A percentile compares a stretch with the other conserved stretches of the same genome.
These are phyloP conservation scores for Melanotaenia boesemani DNA, from an alignment of 2,797 vertebrate species.

Conservation along the genomic window DNA sequence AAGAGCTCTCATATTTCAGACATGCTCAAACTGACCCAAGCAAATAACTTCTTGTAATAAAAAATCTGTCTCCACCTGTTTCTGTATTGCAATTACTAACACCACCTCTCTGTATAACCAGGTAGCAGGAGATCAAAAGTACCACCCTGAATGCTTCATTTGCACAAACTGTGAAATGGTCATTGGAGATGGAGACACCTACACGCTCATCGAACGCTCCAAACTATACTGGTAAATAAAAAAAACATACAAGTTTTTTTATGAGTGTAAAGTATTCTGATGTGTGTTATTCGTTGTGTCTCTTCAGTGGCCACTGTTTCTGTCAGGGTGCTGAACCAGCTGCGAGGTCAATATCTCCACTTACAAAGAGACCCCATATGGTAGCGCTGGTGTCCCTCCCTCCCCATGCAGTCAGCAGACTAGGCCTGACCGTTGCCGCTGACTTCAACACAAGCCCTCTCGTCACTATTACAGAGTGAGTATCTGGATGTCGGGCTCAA, in stretches of 20 bases:
- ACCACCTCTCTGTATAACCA: slow-evolving; percentile 51
- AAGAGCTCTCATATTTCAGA: not conserved
- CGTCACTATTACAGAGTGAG: slow-evolving; percentile 91
- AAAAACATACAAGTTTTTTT: not conserved
- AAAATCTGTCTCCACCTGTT: not conserved
- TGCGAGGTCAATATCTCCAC: slow-evolving; percentile 76
- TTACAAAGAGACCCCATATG: slow-evolving; percentile 88
- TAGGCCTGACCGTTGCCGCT: slow-evolving; percentile 87
- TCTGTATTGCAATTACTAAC: slow-evolving; percentile 10
- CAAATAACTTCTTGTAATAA: not conserved
- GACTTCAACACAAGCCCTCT: slow-evolving; percentile 70
- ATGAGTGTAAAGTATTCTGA: not conserved
- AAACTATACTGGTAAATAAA: slow-evolving; percentile 87
- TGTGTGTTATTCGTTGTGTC: not conserved
- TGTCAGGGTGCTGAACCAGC: slow-evolving; percentile 85
- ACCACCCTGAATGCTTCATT: slow-evolving; percentile 96
- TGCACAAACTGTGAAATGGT: slow-evolving; percentile 89
- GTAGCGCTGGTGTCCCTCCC: slow-evolving; percentile 95
- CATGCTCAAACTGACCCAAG: not conserved
- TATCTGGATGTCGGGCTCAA: not conserved
- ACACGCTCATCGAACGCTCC: slow-evolving; percentile 90
- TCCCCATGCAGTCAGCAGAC: slow-evolving; percentile 82
- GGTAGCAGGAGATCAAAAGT: slow-evolving; percentile 96
- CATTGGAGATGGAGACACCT: slow-evolving; percentile 95
- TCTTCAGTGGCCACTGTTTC: slow-evolving; percentile 90